These are phyloP conservation scores for Heterohyrax brucei DNA, from an alignment of 2,797 vertebrate genomes.

Conservation along the genomic window DNA sequence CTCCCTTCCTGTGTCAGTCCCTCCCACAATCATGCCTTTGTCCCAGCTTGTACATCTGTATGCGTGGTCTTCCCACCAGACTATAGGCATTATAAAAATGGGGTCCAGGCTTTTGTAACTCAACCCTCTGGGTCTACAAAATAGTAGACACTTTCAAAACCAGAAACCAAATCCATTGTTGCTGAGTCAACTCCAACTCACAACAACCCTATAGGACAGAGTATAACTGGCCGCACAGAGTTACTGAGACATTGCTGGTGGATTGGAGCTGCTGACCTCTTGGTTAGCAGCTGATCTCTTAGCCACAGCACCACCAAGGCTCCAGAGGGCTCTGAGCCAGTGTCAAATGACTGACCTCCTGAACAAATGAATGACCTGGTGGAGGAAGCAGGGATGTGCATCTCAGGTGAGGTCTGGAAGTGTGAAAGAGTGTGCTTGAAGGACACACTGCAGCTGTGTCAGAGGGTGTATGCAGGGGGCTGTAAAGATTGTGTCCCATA, in stretches of 20 bases:
- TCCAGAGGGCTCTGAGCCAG: not conserved
- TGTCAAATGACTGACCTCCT: not conserved
- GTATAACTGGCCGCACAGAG: no score
- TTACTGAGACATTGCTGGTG: no score
- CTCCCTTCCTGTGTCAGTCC: not conserved
- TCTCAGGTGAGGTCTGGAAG: not conserved
- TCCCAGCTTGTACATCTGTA: not conserved
- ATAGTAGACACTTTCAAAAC: not conserved
- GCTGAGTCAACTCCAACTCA: no score
- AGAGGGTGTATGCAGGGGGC: fast-evolving
- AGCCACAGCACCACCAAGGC: no score
- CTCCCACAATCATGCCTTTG: not conserved
- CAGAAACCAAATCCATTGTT: no score
- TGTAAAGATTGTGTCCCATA: not conserved
- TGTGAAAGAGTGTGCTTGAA: not conserved
- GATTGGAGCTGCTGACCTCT: no score
- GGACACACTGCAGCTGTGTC: fast-evolving
- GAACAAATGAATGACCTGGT: not conserved
- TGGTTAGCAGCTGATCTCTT: no score
- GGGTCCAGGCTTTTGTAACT: not conserved
- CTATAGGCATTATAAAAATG: not conserved
- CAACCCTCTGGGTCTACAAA: not conserved
- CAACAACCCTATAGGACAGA: no score
- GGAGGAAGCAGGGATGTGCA: not conserved
- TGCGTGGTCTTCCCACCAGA: not conserved